These are phyloP conservation scores for Ciconia maguari DNA, from an alignment of 2,113 vertebrate genomes.

Conservation along the genomic window DNA sequence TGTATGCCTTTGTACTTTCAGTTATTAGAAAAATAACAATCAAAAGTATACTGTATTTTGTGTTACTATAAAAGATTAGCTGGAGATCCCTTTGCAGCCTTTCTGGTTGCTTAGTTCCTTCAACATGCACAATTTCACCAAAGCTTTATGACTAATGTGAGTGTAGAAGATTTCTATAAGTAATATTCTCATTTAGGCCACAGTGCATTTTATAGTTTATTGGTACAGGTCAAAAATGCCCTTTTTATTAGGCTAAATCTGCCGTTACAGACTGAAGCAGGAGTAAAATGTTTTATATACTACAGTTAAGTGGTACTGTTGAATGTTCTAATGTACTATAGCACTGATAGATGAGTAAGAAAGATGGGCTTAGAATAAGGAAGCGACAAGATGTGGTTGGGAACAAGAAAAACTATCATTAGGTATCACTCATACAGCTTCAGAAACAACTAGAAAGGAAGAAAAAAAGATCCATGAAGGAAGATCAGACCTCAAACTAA, in stretches of 20 bases:
- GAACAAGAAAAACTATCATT: not conserved
- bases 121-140: not conserved
- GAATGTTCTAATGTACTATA: not conserved
- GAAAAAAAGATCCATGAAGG: not conserved
- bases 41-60: not conserved
- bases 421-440: not conserved
- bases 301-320: not conserved
- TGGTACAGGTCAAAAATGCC: not conserved
- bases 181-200: not conserved
- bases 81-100: not conserved
- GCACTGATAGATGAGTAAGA: not conserved
- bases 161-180: not conserved
- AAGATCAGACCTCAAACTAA: not conserved
- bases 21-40: not conserved
- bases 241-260: constrained; percentile 14
- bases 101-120: not conserved
- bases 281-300: constrained; percentile 5
- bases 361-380: not conserved
- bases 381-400: not conserved
- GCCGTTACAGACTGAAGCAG: not conserved
- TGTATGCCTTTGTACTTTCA: not conserved
- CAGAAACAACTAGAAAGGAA: not conserved
- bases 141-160: not conserved
- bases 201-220: not conserved
- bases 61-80: not conserved